phyloP scores from a whole-genome alignment of 1,140 invertebrate genomes.

The Acromyrmex echinatior region DNA sequence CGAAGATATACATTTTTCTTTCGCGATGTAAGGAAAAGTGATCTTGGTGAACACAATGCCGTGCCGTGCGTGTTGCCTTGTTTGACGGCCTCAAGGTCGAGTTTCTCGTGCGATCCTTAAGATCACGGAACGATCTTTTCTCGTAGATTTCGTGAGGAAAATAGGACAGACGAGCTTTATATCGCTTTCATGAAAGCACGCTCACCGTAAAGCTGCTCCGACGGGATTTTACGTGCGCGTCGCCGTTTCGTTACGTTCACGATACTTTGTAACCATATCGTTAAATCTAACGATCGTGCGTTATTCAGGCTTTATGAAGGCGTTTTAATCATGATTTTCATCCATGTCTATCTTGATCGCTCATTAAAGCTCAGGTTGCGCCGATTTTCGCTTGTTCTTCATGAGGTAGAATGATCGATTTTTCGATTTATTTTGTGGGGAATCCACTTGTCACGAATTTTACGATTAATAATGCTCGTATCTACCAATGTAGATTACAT shows the following conservation, averaged over 20 bases:
- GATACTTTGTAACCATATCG: slow-evolving; percentile 54
- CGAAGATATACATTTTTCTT: neutral
- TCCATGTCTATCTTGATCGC: slow-evolving; percentile 24
- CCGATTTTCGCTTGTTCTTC: slow-evolving; percentile 12
- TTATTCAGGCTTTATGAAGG: slow-evolving; percentile 42
- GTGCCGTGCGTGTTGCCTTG: neutral
- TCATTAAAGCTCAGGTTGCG: slow-evolving; percentile 5
- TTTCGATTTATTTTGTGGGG: neutral
- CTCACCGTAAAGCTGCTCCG: slow-evolving; percentile 8
- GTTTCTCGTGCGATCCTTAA: neutral
- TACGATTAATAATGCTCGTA: neutral
- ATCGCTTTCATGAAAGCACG: slow-evolving; percentile 21
- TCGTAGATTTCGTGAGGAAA: neutral
- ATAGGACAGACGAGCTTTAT: neutral
- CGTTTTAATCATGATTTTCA: slow-evolving; percentile 42
- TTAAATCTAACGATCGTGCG: slow-evolving; percentile 57
- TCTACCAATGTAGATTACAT: too few relatives aligned
- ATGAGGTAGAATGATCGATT: neutral
- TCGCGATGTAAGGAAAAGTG: neutral
- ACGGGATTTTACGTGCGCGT: slow-evolving; percentile 8
- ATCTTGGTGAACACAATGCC: slow-evolving; percentile 31
- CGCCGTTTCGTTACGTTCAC: slow-evolving; percentile 9
- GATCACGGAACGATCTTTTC: neutral
- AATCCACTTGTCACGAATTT: neutral
- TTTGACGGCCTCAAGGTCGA: slow-evolving; percentile 27